Evolutionary conservation across 2,113 vertebrate genomes (phyloP).

Genomic region (Strix uralensis): DNA sequence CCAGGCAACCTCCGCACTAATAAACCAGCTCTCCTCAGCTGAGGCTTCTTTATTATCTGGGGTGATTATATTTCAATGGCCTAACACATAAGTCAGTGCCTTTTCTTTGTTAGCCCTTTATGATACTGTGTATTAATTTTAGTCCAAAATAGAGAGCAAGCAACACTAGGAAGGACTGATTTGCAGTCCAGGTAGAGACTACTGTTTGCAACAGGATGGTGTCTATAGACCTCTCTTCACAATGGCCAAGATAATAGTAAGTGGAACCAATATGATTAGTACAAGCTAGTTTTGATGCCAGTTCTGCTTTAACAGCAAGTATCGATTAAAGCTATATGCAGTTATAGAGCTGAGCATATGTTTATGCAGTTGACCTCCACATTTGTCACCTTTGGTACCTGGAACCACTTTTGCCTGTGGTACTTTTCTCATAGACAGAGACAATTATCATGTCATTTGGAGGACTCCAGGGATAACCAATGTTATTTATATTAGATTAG

Average conservation of each 20-base stretch:
- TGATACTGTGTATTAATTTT: neutral
- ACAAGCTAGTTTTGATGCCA: neutral
- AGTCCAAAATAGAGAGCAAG: neutral
- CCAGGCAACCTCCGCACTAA: neutral
- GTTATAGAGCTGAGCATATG: neutral
- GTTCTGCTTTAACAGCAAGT: neutral
- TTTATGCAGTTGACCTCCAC: neutral
- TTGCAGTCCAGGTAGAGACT: neutral
- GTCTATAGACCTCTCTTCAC: neutral
- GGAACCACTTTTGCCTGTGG: neutral
- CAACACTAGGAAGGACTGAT: neutral
- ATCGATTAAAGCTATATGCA: neutral
- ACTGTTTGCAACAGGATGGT: neutral
- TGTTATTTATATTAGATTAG: constrained; percentile 8
- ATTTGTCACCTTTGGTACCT: neutral
- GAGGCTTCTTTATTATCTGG: neutral
- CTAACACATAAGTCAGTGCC: neutral
- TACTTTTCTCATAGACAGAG: neutral
- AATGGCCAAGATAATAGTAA: neutral
- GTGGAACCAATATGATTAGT: neutral
- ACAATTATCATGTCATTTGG: neutral
- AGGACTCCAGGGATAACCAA: neutral
- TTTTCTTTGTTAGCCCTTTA: neutral
- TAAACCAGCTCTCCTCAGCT: neutral
- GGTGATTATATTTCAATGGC: neutral